Conservation (phyloP, 1,140 invertebrate species). For the Leptestheria dahalacensis region DNA sequence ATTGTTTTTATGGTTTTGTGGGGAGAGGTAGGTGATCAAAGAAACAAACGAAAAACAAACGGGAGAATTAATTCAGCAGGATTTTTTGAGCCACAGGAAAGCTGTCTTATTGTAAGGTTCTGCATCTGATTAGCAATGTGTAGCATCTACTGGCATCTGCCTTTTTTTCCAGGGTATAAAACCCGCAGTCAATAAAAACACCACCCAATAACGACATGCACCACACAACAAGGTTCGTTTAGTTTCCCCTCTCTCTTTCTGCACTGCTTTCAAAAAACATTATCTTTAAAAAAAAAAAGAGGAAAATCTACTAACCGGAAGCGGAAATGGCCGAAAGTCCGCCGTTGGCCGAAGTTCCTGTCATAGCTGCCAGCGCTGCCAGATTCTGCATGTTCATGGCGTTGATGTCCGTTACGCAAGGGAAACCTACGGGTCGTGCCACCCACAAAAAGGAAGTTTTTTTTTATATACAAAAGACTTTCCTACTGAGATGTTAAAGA, state of each 20-base stretch:
- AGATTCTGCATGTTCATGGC: constrained; percentile 80
- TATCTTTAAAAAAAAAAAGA: too few relatives aligned
- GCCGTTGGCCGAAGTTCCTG: constrained; percentile 23
- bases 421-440: neutral
- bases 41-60: neutral
- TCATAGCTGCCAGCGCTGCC: constrained; percentile 72
- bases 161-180: too few relatives aligned
- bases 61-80: neutral
- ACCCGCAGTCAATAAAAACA: too few relatives aligned
- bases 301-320: constrained; percentile 4
- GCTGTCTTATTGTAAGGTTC: too few relatives aligned
- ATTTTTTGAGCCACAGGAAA: too few relatives aligned
- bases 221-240: too few relatives aligned
- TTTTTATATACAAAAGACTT: neutral
- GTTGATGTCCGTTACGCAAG: constrained; percentile 36
- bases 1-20: too few relatives aligned
- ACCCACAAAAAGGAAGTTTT: neutral
- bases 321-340: constrained; percentile 2
- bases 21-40: neutral
- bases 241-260: too few relatives aligned
- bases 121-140: too few relatives aligned
- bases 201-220: too few relatives aligned
- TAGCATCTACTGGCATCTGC: too few relatives aligned
- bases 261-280: too few relatives aligned
- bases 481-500: constrained; percentile 5